A percentile compares a stretch with the other conserved stretches of the same genome.
Conservation (phyloP, 2,888 invertebrate species). For the Arctia plantaginis region DNA sequence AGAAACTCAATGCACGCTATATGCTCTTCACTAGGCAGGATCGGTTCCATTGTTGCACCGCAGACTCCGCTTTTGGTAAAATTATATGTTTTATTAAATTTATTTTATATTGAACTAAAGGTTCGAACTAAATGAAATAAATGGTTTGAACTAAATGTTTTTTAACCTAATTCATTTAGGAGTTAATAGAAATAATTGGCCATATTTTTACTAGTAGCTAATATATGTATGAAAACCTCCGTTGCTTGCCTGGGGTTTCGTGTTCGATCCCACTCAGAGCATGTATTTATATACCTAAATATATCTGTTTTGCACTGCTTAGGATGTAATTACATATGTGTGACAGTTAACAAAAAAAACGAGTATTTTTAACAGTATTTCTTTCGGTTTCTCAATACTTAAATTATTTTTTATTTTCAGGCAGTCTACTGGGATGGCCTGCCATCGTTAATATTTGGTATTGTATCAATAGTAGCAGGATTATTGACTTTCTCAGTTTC, state of each 20-base stretch:
- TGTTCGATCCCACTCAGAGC: not conserved
- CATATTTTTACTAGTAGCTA: not conserved
- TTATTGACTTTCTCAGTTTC: constrained; percentile 6
- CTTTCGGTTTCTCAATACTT: not conserved
- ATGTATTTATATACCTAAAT: not conserved
- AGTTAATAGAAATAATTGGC: not conserved
- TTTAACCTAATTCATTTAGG: not conserved
- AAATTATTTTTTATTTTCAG: not conserved
- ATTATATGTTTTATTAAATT: not conserved
- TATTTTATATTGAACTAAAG: too few relatives aligned
- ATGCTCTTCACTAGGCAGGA: constrained; percentile 88
- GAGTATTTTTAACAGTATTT: not conserved
- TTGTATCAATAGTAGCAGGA: constrained; percentile 11
- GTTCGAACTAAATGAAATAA: too few relatives aligned
- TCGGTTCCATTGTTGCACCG: constrained; percentile 89
- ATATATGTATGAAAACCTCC: not conserved
- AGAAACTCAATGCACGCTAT: constrained; percentile 89
- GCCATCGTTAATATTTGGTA: constrained; percentile 47
- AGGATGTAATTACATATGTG: not conserved
- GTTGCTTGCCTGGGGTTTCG: not conserved
- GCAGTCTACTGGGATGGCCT: constrained; percentile 4
- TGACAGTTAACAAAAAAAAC: not conserved
- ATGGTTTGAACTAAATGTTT: too few relatives aligned
- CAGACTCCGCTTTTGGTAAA: constrained; percentile 88
- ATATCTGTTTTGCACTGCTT: not conserved